Evolutionary conservation across 2,113 vertebrate genomes (phyloP), one percentile per base, ranked within the genome.

Genomic region (Hippocampus mohnikei): DNA sequence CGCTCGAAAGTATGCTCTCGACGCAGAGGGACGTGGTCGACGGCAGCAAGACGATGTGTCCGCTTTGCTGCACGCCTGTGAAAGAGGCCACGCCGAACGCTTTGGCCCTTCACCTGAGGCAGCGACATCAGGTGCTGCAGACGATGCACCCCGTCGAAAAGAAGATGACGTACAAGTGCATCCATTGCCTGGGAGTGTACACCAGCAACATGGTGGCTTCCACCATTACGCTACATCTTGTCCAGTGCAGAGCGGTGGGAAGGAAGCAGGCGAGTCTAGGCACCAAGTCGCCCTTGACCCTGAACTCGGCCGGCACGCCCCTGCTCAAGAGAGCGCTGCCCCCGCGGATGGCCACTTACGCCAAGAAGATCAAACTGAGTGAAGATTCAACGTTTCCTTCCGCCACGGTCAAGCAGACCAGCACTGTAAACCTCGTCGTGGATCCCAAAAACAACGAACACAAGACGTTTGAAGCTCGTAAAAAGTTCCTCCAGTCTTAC

Each of bases 151-250:
- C 97, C 0, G 96, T 99, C 61, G 97, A 99, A 88, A 98, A 98
- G 72, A 98, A 97, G 89, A 92, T 98, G 67, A 98, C 97, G 0
- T 99, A 98, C 91, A 99, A 98, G 80, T 99, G 97, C 85, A 98
- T 99, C 80, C 96, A 99, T 76, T 99, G 97, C 87, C 91, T 99
- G 62, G 96, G 96, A 8, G 96, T 99, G 10, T 99, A 98, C 55
- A 99, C 96, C 0, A 99, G 96, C 87, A 99, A 98, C 89, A 97
- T 99, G 96, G 98, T 96, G 0, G 96, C 96, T 77, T 99, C 97
- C 6, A 99, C 96, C 0, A 99, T 98, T 71, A 99, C 95, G 0
- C 91, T 99, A 84, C 97, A 99, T 84, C 94, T 99, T 0, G 96
- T 98, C 46, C 97, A 99, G 88, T 99, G 97, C 87, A 90, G 96